Evolutionary conservation across 2,888 invertebrate genomes (phyloP).

Genomic region (Petrophora chlorosata): DNA sequence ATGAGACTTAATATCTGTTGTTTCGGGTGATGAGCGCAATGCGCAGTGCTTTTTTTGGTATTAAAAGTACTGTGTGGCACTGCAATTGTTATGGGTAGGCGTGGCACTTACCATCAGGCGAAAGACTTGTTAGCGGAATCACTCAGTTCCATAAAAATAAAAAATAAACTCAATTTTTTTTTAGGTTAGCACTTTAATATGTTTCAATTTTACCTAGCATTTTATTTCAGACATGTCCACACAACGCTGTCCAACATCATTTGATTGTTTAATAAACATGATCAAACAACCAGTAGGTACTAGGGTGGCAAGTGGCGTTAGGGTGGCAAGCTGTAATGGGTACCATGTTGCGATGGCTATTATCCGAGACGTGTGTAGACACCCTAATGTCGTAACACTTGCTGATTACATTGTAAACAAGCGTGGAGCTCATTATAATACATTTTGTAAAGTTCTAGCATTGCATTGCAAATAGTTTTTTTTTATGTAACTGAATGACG

Average conservation of each 20-base stretch:
- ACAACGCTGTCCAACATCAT: constrained; percentile 14
- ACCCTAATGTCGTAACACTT: constrained; percentile 32
- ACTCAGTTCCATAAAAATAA: no score
- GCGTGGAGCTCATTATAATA: not conserved
- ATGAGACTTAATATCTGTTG: no score
- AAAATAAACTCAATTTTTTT: no score
- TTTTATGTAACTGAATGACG: no score
- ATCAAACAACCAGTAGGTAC: constrained; percentile 29
- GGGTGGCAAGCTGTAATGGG: constrained; percentile 32
- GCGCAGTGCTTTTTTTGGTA: no score
- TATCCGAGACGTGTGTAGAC: constrained; percentile 22
- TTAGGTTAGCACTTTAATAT: no score
- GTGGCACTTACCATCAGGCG: no score
- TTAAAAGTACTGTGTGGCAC: no score
- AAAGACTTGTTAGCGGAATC: no score
- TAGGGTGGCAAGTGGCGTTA: constrained; percentile 20
- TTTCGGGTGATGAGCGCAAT: no score
- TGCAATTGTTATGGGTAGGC: no score
- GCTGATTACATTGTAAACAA: constrained; percentile 20
- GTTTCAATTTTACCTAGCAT: no score
- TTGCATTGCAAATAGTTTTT: not conserved
- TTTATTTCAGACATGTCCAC: constrained; percentile 16
- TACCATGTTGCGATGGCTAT: constrained; percentile 22
- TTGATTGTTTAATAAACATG: constrained; percentile 31
- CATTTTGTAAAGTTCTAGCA: not conserved